Evolutionary conservation across 2,113 vertebrate genomes (phyloP), one percentile per base, ranked within the genome.

Genomic region (Perognathus longimembris): DNA sequence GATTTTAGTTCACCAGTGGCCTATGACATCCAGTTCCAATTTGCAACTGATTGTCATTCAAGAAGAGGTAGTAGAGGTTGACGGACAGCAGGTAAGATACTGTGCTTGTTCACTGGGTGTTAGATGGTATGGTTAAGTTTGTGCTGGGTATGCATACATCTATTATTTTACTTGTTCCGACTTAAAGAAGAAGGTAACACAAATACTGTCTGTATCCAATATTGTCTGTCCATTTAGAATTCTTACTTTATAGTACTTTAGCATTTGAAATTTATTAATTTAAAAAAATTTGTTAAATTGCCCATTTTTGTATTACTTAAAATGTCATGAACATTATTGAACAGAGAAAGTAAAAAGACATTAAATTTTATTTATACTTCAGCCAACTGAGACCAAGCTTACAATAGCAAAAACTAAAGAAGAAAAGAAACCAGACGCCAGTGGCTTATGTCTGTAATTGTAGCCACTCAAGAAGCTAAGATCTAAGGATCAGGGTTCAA

Each of bases 51-150:
- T 99, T 96, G 98, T 99, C 77, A 97, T 99, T 97, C 99, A 99
- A 96, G 98, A 98, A 93, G 98, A 99, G 97, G 98, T 99, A 66
- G 99, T 99, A 42, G 98, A 99, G 97, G 95, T 99, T 96, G 99
- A 99, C 77, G 98, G 99, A 78, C 98, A 98, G 96, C 97, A 99
- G 98, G 99, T 99, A 97, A 97, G 95, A 90, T 1, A 40, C 5
- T 67, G 2, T 32, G 64, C 50, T 95, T 90, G 14, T 40, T 90
- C 22, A 73, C 12, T 75, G 86, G 73, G 63, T 45, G 40, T 93
- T 96, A 73, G 77, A 54, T 40, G 78, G 0, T 73, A 75, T 90
- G 87, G 83, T 59, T 87, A 24, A 30, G 59, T 69, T 32, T 74
- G 57, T 90, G 73, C 40, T 88, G n/a, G 28, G 59, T 91, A 30